Conservation (phyloP, 2,797 vertebrate genomes). For the Chelmon rostratus region DNA sequence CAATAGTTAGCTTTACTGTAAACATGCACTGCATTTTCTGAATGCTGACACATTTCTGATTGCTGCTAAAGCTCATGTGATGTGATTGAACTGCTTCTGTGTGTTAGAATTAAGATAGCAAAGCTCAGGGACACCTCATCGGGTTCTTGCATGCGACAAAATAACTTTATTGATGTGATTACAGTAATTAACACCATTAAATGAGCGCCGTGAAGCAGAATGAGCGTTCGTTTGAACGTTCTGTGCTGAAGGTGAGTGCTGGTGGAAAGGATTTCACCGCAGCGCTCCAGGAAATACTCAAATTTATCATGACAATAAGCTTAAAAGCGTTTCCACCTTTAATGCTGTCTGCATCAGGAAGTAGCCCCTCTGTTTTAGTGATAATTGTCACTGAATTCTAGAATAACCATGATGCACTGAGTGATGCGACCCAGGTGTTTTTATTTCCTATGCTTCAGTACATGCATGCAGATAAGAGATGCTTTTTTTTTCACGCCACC, state of each 20-base stretch:
- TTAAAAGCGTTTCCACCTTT: not conserved
- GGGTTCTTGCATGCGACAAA: not conserved
- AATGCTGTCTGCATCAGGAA: not conserved
- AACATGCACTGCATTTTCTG: not conserved
- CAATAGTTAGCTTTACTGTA: not conserved
- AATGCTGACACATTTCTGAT: not conserved
- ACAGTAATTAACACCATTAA: not conserved
- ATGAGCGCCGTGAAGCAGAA: not conserved
- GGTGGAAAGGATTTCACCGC: not conserved
- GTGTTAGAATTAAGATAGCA: not conserved
- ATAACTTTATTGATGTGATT: not conserved
- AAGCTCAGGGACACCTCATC: not conserved
- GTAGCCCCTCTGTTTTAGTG: not conserved
- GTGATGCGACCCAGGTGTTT: not conserved
- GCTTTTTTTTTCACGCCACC: not conserved
- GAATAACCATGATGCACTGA: not conserved
- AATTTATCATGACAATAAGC: not conserved
- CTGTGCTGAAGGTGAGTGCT: not conserved
- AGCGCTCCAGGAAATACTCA: not conserved
- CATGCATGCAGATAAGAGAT: constrained; percentile 8
- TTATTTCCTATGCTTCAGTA: not conserved
- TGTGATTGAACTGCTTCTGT: not conserved
- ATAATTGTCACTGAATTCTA: not conserved
- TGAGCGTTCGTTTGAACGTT: not conserved
- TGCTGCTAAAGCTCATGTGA: not conserved